Evolutionary conservation across 2,113 vertebrate genomes (phyloP).

Genomic region (Corythornis madagascariensis): DNA sequence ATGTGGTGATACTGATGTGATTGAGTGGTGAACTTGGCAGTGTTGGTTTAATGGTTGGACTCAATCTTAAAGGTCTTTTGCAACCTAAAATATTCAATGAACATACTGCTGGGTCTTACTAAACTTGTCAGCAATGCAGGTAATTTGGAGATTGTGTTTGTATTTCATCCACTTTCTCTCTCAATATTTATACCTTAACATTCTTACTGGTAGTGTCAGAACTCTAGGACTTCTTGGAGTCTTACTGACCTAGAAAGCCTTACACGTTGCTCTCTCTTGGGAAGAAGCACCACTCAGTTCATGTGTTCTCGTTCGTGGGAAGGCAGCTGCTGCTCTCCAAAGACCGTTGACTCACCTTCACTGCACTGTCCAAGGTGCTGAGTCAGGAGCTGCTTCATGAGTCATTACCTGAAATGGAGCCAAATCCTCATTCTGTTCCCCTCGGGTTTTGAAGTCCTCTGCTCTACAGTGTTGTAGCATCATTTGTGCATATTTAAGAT

Average conservation of each 20-base stretch:
- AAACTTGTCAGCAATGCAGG: not conserved
- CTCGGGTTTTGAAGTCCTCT: accelerated
- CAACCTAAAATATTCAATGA: not conserved
- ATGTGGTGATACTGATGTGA: not conserved
- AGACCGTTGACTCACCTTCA: not conserved
- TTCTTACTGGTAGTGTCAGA: not conserved
- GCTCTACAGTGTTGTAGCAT: not conserved
- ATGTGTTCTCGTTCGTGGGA: accelerated
- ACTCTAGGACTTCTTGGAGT: not conserved
- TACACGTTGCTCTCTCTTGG: not conserved
- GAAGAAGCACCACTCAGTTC: not conserved
- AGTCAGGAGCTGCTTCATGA: not conserved
- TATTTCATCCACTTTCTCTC: not conserved
- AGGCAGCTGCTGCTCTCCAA: accelerated
- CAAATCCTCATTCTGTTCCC: not conserved
- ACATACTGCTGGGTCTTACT: not conserved
- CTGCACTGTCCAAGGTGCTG: not conserved
- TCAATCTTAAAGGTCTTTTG: not conserved
- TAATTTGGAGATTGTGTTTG: not conserved
- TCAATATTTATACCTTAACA: not conserved
- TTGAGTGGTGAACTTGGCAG: not conserved
- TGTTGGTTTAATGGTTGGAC: not conserved
- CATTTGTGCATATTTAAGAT: not conserved
- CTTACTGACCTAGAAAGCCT: not conserved
- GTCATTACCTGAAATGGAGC: not conserved